Evolutionary conservation across 2,888 invertebrate species (phyloP).

Genomic region (Scaeva pyrastri): DNA sequence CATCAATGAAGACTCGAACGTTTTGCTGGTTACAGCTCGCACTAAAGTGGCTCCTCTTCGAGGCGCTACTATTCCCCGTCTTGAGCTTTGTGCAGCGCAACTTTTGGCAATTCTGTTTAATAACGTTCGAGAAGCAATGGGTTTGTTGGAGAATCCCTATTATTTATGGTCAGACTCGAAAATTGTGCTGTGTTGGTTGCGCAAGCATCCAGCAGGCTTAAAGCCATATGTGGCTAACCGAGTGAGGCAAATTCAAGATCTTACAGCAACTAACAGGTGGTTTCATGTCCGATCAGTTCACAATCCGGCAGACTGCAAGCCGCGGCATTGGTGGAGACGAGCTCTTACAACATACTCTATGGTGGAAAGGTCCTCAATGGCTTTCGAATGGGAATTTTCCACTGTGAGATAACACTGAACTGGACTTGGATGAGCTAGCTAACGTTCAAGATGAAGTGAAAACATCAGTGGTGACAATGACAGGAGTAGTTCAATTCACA

Average conservation of each 20-base stretch:
- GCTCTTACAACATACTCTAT: too few relatives aligned
- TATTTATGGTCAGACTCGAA: conserved; percentile 23
- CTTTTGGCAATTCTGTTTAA: not conserved
- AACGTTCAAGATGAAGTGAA: not conserved
- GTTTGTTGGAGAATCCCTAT: not conserved
- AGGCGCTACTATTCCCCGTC: too few relatives aligned
- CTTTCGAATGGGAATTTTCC: not conserved
- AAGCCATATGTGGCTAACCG: conserved; percentile 40
- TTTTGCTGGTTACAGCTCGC: too few relatives aligned
- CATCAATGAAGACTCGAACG: too few relatives aligned
- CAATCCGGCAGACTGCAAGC: conserved; percentile 38
- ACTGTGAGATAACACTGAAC: not conserved
- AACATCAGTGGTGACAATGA: not conserved
- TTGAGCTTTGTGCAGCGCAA: conserved; percentile 34
- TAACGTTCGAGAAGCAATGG: conserved; percentile 12
- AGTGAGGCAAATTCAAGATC: conserved; percentile 24
- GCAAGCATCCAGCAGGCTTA: too few relatives aligned
- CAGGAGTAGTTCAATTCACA: not conserved
- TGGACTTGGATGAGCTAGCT: not conserved
- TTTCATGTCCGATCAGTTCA: conserved; percentile 65
- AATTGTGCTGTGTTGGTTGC: conserved; percentile 39
- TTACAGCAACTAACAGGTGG: conserved; percentile 54
- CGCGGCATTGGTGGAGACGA: not conserved
- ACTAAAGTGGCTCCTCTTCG: too few relatives aligned
- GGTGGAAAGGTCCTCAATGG: conserved; percentile 36